Evolutionary conservation across 2,797 vertebrate genomes (phyloP).

Genomic region (Pitangus sulphuratus): DNA sequence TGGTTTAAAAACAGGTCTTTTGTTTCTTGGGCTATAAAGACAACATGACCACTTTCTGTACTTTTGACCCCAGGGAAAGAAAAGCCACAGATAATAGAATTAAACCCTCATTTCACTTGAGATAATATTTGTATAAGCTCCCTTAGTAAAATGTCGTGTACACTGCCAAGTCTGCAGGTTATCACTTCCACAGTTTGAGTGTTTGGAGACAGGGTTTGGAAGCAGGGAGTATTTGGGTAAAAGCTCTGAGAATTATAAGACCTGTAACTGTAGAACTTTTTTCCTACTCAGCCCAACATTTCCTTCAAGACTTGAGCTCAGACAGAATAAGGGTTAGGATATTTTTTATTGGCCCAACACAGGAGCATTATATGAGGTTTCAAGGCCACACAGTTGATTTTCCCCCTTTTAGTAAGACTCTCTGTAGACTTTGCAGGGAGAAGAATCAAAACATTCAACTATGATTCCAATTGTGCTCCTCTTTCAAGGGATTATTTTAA

Average conservation of each 20-base stretch:
- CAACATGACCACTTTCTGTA: slow-evolving; percentile 82
- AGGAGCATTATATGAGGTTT: slow-evolving; percentile 64
- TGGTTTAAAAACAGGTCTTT: slow-evolving; percentile 73
- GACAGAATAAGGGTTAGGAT: slow-evolving; percentile 58
- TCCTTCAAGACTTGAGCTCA: slow-evolving; percentile 65
- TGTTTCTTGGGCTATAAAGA: slow-evolving; percentile 78
- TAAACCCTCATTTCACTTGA: slow-evolving; percentile 83
- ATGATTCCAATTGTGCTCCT: slow-evolving; percentile 2
- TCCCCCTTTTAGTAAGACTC: neutral
- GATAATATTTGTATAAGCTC: slow-evolving; percentile 89
- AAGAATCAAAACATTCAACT: slow-evolving; percentile 36
- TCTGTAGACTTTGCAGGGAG: neutral
- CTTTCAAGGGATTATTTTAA: slow-evolving; percentile 17
- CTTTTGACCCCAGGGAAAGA: slow-evolving; percentile 83
- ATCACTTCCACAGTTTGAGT: slow-evolving; percentile 66
- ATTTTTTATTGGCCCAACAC: slow-evolving; percentile 65
- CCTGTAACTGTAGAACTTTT: slow-evolving; percentile 64
- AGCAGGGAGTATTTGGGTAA: slow-evolving; percentile 28
- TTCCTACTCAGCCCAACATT: slow-evolving; percentile 50
- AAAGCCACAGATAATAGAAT: slow-evolving; percentile 91
- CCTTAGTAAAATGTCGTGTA: slow-evolving; percentile 70
- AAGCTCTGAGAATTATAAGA: slow-evolving; percentile 63
- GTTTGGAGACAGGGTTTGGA: slow-evolving; percentile 60
- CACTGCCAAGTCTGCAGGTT: slow-evolving; percentile 72
- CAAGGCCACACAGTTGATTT: slow-evolving; percentile 60